phyloP scores from a whole-genome alignment of 1,140 invertebrate species.

The Cydia pomonella region DNA sequence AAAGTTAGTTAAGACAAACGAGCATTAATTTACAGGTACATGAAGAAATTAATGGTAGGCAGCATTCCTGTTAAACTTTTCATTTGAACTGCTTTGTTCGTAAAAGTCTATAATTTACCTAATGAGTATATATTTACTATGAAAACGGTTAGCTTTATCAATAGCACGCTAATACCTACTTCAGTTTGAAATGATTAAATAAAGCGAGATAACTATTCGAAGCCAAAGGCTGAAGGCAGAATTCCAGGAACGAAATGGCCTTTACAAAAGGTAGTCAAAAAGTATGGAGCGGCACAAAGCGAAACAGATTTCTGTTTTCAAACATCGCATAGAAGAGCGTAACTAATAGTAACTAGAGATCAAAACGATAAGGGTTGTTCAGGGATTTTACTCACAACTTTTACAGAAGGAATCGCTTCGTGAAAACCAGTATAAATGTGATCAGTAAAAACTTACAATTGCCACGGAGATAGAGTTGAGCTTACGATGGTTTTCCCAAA shows the following conservation, averaged over 20 bases:
- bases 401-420: not conserved
- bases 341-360: constrained; percentile 51
- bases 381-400: not conserved
- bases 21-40: no score
- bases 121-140: not conserved
- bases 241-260: constrained; percentile 15
- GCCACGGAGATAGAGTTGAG: not conserved
- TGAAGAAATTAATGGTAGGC: no score
- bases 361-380: constrained; percentile 56
- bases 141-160: not conserved
- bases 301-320: constrained; percentile 25
- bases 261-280: constrained; percentile 16
- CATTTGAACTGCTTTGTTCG: no score
- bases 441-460: not conserved
- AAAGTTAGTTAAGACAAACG: no score
- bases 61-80: no score
- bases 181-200: constrained; percentile 1
- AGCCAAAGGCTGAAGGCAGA: constrained; percentile 1
- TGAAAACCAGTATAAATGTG: not conserved
- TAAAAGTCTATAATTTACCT: no score
- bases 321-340: constrained; percentile 32
- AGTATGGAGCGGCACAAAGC: constrained; percentile 12
- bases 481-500: not conserved
- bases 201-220: not conserved
- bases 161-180: not conserved